Evolutionary conservation across 35 echinoderm and acorn worm species (phyloP).

Genomic region (Diadema setosum): DNA sequence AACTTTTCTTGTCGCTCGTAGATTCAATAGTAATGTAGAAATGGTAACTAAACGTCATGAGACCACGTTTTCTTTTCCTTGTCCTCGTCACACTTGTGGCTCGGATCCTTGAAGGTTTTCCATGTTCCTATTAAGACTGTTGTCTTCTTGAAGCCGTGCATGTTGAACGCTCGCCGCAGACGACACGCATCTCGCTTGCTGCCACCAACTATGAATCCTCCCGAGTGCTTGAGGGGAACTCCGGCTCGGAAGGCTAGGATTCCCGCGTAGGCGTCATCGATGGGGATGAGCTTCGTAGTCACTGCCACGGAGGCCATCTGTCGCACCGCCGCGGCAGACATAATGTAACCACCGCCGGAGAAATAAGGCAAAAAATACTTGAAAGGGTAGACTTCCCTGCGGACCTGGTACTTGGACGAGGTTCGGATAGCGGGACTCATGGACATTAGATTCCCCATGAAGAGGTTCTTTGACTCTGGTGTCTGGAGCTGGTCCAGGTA

Average conservation of each 20-base stretch:
- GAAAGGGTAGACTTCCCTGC: constrained; percentile 56
- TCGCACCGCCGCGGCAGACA: constrained; percentile 21
- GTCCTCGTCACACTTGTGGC: not conserved
- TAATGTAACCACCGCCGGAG: constrained; percentile 92
- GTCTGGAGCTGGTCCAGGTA: constrained; percentile 10
- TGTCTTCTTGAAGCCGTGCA: constrained; percentile 82
- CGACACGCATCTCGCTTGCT: constrained; percentile 70
- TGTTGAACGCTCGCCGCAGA: constrained; percentile 67
- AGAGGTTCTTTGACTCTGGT: constrained; percentile 20
- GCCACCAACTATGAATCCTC: constrained; percentile 71
- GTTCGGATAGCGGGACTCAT: constrained; percentile 47
- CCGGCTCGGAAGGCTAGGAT: constrained; percentile 63
- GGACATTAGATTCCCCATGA: constrained; percentile 80
- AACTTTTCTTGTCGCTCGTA: too few relatives aligned
- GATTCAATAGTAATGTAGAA: too few relatives aligned
- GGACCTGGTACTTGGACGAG: constrained; percentile 74
- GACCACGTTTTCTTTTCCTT: not conserved
- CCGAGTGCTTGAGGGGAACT: constrained; percentile 2
- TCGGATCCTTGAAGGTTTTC: constrained; percentile 37
- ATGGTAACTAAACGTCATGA: too few relatives aligned
- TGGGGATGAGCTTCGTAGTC: constrained; percentile 77
- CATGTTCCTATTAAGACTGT: constrained; percentile 57
- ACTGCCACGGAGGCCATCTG: constrained; percentile 61
- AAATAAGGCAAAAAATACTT: constrained; percentile 91
- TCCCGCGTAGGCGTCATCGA: constrained; percentile 89